Evolutionary conservation across 37 sponge, comb jelly and placozoan genomes (phyloP).

Genomic region (Halichondria panicea): DNA sequence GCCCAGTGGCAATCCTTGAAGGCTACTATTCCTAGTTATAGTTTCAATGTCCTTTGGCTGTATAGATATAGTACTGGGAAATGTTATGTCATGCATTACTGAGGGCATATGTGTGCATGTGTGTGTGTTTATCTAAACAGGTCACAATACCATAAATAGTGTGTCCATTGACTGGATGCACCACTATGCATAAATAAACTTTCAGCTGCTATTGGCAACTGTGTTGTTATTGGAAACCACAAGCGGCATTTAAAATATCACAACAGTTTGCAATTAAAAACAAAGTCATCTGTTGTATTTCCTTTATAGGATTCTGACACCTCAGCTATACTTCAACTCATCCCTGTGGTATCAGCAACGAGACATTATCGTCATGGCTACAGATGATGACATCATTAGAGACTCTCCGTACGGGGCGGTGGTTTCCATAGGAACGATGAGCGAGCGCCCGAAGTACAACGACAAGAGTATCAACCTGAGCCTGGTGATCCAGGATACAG

Average conservation of each 20-base stretch:
- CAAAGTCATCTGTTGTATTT: too few relatives aligned
- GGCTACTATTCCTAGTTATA: too few relatives aligned
- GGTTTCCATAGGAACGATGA: slow-evolving; percentile 6
- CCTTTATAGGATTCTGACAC: slow-evolving; percentile 23
- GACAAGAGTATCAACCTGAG: slow-evolving; percentile 36
- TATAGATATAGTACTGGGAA: neutral
- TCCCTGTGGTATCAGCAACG: slow-evolving; percentile 68
- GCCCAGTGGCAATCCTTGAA: too few relatives aligned
- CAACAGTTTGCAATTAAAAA: too few relatives aligned
- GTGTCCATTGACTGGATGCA: too few relatives aligned
- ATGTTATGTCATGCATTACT: neutral
- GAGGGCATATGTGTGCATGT: too few relatives aligned
- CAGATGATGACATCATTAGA: slow-evolving; percentile 80
- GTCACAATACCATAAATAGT: too few relatives aligned
- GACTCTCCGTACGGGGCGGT: slow-evolving; percentile 64
- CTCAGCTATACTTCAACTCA: slow-evolving; percentile 57
- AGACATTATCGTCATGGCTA: slow-evolving; percentile 54
- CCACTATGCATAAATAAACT: too few relatives aligned
- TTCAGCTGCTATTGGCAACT: too few relatives aligned
- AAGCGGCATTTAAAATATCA: too few relatives aligned
- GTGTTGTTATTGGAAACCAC: too few relatives aligned
- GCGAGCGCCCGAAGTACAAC: neutral
- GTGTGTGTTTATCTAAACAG: too few relatives aligned
- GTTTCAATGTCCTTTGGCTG: neutral
- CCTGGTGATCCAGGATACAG: slow-evolving; percentile 57